Percentiles rank a stretch among this genome's conserved stretches.
These are phyloP conservation scores for Cirrhinus mrigala DNA, from an alignment of 2,797 vertebrate species.

Conservation along the genomic window DNA sequence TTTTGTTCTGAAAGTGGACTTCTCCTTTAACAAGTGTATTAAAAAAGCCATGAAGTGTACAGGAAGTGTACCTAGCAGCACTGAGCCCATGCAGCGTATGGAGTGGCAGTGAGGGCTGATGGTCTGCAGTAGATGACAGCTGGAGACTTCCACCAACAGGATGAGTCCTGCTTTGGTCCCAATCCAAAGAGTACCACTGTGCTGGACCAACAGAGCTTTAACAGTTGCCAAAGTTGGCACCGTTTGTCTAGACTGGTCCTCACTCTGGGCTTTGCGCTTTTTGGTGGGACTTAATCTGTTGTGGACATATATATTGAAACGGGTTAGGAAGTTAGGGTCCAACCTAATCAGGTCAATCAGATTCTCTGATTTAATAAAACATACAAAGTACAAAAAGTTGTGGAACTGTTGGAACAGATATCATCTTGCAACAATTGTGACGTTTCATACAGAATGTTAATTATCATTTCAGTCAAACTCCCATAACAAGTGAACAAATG, in stretches of 20 bases:
- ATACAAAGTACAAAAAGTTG: background rate
- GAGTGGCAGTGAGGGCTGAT: constrained; percentile 83
- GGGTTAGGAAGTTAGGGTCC: background rate
- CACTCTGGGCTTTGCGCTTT: constrained; percentile 67
- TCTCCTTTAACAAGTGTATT: no score
- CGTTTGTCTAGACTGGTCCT: constrained; percentile 53
- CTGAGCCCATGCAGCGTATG: constrained; percentile 82
- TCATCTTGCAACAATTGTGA: background rate
- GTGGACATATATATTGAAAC: background rate
- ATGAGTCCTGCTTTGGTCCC: constrained; percentile 91
- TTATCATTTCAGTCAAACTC: no score
- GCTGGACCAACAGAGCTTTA: constrained; percentile 90
- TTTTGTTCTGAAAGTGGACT: no score
- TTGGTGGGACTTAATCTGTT: constrained; percentile 75
- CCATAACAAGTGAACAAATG: no score
- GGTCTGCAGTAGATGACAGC: constrained; percentile 82
- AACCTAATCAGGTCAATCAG: no score
- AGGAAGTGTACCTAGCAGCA: constrained; percentile 75
- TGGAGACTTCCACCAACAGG: constrained; percentile 88
- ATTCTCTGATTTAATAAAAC: background rate
- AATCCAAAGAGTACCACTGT: constrained; percentile 88
- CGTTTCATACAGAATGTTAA: background rate
- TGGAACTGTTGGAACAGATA: background rate
- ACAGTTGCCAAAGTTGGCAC: constrained; percentile 82
- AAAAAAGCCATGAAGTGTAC: background rate